Conservation (phyloP, 2,113 vertebrate genomes). For the Sphyrna mokarran region DNA sequence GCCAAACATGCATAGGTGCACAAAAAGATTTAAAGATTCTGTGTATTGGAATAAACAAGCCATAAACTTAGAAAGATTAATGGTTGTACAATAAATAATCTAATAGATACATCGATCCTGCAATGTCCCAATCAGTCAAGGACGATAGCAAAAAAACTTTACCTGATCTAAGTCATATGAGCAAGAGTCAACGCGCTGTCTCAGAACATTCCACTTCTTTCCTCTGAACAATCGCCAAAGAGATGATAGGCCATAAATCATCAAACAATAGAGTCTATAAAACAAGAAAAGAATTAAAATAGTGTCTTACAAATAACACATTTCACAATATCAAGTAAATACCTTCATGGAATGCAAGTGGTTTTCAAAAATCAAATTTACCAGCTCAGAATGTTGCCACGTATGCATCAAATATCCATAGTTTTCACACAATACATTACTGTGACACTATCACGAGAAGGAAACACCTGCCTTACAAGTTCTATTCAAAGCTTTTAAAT, state of each 20-base stretch:
- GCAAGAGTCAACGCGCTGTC: conserved; percentile 92
- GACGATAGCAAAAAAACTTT: background rate
- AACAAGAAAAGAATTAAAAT: conserved; percentile 33
- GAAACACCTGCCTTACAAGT: background rate
- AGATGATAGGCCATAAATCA: conserved; percentile 85
- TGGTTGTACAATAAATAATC: background rate
- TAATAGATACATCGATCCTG: background rate
- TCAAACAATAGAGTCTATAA: conserved; percentile 83
- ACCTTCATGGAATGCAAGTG: background rate
- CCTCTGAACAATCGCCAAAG: conserved; percentile 96
- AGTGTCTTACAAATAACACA: background rate
- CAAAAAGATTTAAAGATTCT: background rate
- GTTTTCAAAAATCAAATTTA: background rate
- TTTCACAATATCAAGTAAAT: background rate
- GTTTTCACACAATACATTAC: background rate
- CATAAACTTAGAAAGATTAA: background rate
- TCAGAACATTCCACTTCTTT: conserved; percentile 95
- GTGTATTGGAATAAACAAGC: background rate
- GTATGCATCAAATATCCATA: background rate
- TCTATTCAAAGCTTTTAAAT: conserved; percentile 10
- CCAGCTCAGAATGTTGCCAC: background rate
- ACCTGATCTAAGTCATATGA: conserved; percentile 97
- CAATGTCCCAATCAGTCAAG: background rate
- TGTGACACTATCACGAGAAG: background rate
- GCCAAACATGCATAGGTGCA: background rate